Percentiles rank a stretch among this genome's conserved stretches.
phyloP scores from a whole-genome alignment of 2,797 vertebrate genomes.

The Allobates femoralis region DNA sequence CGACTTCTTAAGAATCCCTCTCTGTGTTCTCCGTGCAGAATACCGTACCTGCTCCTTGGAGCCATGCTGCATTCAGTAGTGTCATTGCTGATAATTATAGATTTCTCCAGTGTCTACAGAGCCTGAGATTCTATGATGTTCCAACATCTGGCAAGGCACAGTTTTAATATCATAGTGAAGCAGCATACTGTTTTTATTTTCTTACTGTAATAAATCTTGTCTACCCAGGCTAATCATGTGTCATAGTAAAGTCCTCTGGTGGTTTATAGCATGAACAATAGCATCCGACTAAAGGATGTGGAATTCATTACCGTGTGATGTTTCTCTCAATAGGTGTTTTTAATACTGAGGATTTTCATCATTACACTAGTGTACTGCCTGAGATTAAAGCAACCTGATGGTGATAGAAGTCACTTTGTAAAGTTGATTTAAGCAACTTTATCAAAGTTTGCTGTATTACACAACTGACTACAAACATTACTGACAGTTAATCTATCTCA shows the following conservation, averaged over 20 bases:
- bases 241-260: constrained; percentile 55
- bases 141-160: constrained; percentile 51
- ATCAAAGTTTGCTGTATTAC: constrained; percentile 1
- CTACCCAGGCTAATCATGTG: constrained; percentile 57
- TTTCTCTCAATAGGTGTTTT: constrained; percentile 49
- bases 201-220: constrained; percentile 59
- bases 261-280: constrained; percentile 46
- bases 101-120: constrained; percentile 57
- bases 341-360: constrained; percentile 35
- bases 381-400: constrained; percentile 10
- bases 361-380: constrained; percentile 7
- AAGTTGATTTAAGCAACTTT: constrained; percentile 36
- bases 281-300: constrained; percentile 27
- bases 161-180: constrained; percentile 59
- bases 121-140: constrained; percentile 37
- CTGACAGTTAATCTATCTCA: background rate
- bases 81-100: constrained; percentile 56
- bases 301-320: constrained; percentile 41
- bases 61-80: constrained; percentile 39
- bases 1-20: constrained; percentile 4
- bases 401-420: constrained; percentile 42
- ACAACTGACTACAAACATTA: background rate
- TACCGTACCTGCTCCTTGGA: constrained; percentile 28
- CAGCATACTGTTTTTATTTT: constrained; percentile 62
- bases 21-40: constrained; percentile 4